A percentile compares a stretch with the other conserved stretches of the same genome.
Conservation (phyloP, 2,888 invertebrate genomes). For the Isoperla grammatica region DNA sequence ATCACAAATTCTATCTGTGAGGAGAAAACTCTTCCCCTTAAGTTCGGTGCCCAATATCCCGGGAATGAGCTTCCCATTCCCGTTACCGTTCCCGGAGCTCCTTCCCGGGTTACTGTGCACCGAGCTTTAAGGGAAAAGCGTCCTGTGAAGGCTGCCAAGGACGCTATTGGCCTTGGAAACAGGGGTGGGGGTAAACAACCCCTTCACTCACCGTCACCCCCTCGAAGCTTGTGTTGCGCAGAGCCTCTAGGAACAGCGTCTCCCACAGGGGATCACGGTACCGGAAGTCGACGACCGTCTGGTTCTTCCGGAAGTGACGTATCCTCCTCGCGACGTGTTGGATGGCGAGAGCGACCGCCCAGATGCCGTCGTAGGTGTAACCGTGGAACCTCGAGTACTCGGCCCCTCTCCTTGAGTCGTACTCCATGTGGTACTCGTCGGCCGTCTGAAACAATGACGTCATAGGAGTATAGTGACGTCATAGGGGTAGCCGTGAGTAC, state of each 20-base stretch:
- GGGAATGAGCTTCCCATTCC: too few relatives aligned
- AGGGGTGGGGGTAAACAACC: too few relatives aligned
- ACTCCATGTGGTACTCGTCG: conserved; percentile 79
- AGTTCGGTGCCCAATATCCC: too few relatives aligned
- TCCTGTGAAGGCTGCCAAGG: too few relatives aligned
- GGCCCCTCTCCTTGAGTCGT: conserved; percentile 69
- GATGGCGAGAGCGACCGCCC: conserved; percentile 95
- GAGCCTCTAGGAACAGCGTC: conserved; percentile 74
- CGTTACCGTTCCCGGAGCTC: too few relatives aligned
- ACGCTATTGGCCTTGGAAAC: too few relatives aligned
- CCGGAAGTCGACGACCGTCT: conserved; percentile 73
- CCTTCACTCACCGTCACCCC: conserved; percentile 76
- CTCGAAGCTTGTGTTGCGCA: conserved; percentile 89
- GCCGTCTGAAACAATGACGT: conserved; percentile 67
- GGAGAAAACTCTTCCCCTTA: too few relatives aligned
- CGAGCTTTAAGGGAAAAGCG: too few relatives aligned
- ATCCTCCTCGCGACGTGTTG: conserved; percentile 79
- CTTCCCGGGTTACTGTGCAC: too few relatives aligned
- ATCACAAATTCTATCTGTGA: too few relatives aligned
- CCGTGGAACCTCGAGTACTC: conserved; percentile 95
- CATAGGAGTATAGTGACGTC: too few relatives aligned
- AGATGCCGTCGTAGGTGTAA: conserved; percentile 97
- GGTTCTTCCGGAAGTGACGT: conserved; percentile 62
- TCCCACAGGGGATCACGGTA: conserved; percentile 87
- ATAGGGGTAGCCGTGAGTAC: too few relatives aligned